Base-by-base conservation (phyloP, 2,888 invertebrate genomes). In the Anagyrus pseudococci region DNA sequence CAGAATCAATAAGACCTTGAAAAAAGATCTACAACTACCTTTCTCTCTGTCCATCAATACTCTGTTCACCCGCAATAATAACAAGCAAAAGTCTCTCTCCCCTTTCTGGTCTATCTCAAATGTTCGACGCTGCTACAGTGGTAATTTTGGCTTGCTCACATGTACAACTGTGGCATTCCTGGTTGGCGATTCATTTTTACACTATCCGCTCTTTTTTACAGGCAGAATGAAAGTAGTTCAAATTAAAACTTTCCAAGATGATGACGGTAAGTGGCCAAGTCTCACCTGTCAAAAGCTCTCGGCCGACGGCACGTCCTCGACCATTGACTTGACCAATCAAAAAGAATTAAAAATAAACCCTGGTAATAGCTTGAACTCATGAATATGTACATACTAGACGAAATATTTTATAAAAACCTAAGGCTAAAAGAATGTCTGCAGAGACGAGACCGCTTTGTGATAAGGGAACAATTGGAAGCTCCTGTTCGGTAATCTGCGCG, bases 271-370 rank as follows among this genome's bases (percentile, higher is more conserved):
- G 64, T 71, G 71, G 73, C 70, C 68, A 6, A 64, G 55, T 6
- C 59, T 68, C 0, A 69, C 69, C 4, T 75, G 75, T 49, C 72
- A 75, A 49, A 73, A 69, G 60, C 44, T 75, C 25, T 71, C 69
- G n/a, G 1, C 37, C 8, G 44, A 50, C 19, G 52, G 48, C 2
- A 6, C 7, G 10, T 67, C 67, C 8, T 43, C 19, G 22, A 37
- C 60, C 6, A 57, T 66, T 6, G 20, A 57, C 2, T 49, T 50
- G 0, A 40, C 20, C 2, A 23, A 60, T 23, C 10, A 22, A 1
- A 37, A 22, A 1, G 8, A 1, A 2, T 15, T 50, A n/a, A 37
- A 50, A 13, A 13, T 26, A 8, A 58, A 48, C 4, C 2, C 25
- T 33, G 55, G 65, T 65, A 0, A 4, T 0, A 25, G 1, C n/a